Evolutionary conservation across 2,888 invertebrate genomes (phyloP).

Genomic region (Pollenia angustigena): DNA sequence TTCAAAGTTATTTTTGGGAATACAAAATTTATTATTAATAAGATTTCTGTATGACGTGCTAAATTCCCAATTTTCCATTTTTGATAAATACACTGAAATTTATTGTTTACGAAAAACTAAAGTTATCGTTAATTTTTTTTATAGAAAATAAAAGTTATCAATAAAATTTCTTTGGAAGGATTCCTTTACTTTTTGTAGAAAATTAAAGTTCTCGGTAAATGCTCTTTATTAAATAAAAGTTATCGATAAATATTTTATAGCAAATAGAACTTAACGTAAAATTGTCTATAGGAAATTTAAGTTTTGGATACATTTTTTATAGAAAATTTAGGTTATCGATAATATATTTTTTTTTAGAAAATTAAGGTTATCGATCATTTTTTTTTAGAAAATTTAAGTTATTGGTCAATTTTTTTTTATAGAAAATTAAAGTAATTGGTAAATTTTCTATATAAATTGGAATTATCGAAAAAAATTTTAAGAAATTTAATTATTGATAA

Average conservation of each 20-base stretch:
- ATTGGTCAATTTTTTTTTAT: not conserved
- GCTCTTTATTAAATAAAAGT: not conserved
- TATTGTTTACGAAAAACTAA: too few relatives aligned
- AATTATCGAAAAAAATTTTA: not conserved
- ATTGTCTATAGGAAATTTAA: not conserved
- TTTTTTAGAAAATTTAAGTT: not conserved
- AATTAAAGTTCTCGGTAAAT: too few relatives aligned
- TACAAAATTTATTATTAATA: too few relatives aligned
- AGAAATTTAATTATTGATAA: not conserved
- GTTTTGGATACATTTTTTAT: not conserved
- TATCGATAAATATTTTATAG: not conserved
- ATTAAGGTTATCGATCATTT: not conserved
- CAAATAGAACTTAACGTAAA: not conserved
- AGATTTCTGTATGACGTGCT: too few relatives aligned
- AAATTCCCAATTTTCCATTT: too few relatives aligned
- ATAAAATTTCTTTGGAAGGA: too few relatives aligned
- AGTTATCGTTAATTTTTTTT: too few relatives aligned
- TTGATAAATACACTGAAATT: too few relatives aligned
- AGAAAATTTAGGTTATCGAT: not conserved
- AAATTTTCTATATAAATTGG: not conserved
- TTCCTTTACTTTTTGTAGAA: too few relatives aligned
- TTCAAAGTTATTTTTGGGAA: too few relatives aligned
- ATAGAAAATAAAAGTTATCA: too few relatives aligned
- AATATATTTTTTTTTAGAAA: not conserved
- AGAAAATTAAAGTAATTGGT: not conserved